phyloP scores from a whole-genome alignment of 2,888 invertebrate species.

The Acanthopleura granulata region DNA sequence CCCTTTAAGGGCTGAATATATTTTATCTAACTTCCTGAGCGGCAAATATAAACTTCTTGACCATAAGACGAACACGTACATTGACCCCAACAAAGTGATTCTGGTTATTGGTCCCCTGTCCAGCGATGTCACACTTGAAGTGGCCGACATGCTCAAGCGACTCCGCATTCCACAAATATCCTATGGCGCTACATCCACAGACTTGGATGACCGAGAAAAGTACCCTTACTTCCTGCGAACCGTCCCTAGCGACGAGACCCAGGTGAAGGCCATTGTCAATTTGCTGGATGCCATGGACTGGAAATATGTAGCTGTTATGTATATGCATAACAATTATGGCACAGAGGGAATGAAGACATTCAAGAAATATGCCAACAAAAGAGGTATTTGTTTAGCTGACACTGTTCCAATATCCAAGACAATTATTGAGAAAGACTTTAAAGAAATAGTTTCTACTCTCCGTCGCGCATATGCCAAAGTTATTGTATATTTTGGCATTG shows the following conservation, averaged over 20 bases:
- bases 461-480: constrained; percentile 41
- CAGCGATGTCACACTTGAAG: constrained; percentile 53
- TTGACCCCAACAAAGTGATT: constrained; percentile 41
- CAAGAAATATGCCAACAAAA: constrained; percentile 36
- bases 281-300: constrained; percentile 50
- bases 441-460: constrained; percentile 28
- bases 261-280: constrained; percentile 52
- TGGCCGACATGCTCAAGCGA: constrained; percentile 46
- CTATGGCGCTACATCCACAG: constrained; percentile 54
- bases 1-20: constrained; percentile 32
- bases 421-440: constrained; percentile 31
- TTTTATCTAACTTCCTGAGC: constrained; percentile 37
- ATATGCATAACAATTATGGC: constrained; percentile 60
- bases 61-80: constrained; percentile 25
- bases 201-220: constrained; percentile 50
- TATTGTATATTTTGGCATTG: constrained; percentile 61
- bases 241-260: constrained; percentile 59
- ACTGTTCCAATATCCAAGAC: constrained; percentile 38
- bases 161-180: constrained; percentile 54
- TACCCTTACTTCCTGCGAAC: constrained; percentile 62
- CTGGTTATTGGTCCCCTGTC: constrained; percentile 74
- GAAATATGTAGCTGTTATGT: constrained; percentile 56
- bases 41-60: constrained; percentile 35
- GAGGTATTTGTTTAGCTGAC: constrained; percentile 51
- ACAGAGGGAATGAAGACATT: constrained; percentile 53